Base-by-base conservation (phyloP, 2,113 vertebrate species). In the Albula glossodonta region DNA sequence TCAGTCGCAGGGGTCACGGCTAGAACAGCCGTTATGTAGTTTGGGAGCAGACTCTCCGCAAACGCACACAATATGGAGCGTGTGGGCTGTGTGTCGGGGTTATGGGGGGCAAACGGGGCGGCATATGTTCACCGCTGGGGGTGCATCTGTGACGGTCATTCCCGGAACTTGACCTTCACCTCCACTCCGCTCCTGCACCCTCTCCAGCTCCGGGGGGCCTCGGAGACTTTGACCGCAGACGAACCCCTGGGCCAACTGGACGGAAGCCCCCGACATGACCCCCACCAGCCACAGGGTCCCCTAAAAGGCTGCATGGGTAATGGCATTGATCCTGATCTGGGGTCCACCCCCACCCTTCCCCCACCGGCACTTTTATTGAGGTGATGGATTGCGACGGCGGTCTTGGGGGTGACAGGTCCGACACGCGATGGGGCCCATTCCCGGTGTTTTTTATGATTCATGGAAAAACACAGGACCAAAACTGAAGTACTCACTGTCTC, bases 141-240 rank as follows among this genome's bases (percentile, higher is more conserved):
- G 87, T 91, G 85, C 94, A 95, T 93, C 94, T 95, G 94, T 90
- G 90, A 88, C 87, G 84, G 91, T 89, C 90, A 91, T 90, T 90
- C 88, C 89, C 83, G 85, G 78, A 94, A 94, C 91, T 91, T 94
- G 93, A 94, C 95, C 94, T 94, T 93, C 86, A 93, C 93, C 91
- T 91, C 88, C 87, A 86, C 85, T 87, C 83, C 50, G 1, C 13
- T 2, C n/a, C 1, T 13, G 83, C 87, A 88, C 84, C 51, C 86
- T 87, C 85, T 87, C 63, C 7, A 85, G 85, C 81, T 85, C 51
- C 49, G 31, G 31, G 31, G 31, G 31, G 31, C 31, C 31, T 41
- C 31, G 31, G 31, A 52, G 83, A 78, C 70, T 25, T 50, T 31
- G 15, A 25, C 51, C 11, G 12, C 19, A 51, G 15, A 31, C 60